Conservation (phyloP, 2,888 invertebrate genomes). For the Morinoia aosen region DNA sequence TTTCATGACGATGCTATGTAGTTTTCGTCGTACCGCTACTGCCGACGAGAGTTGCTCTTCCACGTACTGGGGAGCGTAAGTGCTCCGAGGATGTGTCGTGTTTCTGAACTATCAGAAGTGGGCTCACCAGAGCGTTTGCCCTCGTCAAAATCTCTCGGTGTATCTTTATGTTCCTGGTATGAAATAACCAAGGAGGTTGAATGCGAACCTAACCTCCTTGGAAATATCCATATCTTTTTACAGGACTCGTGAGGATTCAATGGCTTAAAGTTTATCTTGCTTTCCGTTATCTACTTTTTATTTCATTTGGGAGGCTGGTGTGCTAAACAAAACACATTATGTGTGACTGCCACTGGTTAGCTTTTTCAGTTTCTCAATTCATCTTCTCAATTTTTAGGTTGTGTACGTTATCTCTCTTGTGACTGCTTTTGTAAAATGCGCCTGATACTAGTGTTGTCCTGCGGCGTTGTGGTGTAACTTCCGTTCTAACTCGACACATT, state of each 20-base stretch:
- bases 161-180: neutral
- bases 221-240: neutral
- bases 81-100: neutral
- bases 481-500: no score
- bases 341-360: neutral
- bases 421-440: neutral
- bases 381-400: neutral
- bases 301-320: neutral
- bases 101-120: neutral
- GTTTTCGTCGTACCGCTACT: neutral
- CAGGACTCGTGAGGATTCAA: neutral
- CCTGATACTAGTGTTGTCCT: neutral
- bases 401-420: neutral
- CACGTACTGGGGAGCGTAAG: neutral
- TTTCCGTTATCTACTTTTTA: neutral
- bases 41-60: neutral
- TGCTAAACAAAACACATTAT: neutral
- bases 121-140: neutral
- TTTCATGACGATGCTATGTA: neutral
- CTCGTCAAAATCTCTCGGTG: neutral
- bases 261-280: neutral
- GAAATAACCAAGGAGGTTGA: no score
- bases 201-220: no score
- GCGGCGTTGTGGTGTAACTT: neutral
- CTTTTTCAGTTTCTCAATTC: neutral